Percentiles rank a stretch among this genome's conserved stretches.
Conservation (phyloP, 2,797 vertebrate genomes). For the Lagodon rhomboides region DNA sequence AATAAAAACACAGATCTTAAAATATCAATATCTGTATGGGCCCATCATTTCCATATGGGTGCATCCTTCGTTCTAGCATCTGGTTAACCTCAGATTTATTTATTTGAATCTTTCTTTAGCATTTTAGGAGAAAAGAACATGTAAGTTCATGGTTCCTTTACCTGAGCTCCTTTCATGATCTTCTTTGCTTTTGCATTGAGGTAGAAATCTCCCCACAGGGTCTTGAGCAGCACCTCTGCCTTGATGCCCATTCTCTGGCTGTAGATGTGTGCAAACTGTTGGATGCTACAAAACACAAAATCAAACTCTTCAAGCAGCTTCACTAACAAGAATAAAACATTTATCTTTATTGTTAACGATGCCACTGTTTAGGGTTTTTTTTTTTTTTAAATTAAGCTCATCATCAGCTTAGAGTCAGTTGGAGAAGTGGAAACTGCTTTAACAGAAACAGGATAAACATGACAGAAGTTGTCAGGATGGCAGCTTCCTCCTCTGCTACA, state of each 20-base stretch:
- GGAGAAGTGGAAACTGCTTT: not conserved
- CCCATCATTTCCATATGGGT: too few relatives aligned
- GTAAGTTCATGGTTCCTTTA: slow-evolving; percentile 62
- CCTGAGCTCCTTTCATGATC: slow-evolving; percentile 97
- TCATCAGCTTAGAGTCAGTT: slow-evolving; percentile 7
- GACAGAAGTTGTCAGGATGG: slow-evolving; percentile 5
- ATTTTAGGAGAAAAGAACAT: not conserved
- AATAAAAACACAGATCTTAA: too few relatives aligned
- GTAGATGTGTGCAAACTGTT: slow-evolving; percentile 94
- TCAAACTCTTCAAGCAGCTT: not conserved
- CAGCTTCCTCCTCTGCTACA: slow-evolving; percentile 12
- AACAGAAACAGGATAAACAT: slow-evolving; percentile 12
- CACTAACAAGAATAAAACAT: not conserved
- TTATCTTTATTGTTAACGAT: not conserved
- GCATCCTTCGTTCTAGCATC: not conserved
- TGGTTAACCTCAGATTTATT: not conserved
- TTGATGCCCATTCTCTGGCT: slow-evolving; percentile 94
- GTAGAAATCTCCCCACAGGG: slow-evolving; percentile 97
- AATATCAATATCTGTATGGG: too few relatives aligned
- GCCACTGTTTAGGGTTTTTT: not conserved
- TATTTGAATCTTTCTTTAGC: not conserved
- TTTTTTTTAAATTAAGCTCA: not conserved
- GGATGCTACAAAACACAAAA: slow-evolving; percentile 85
- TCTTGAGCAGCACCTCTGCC: slow-evolving; percentile 90
- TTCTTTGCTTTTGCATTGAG: slow-evolving; percentile 94